Percentiles rank a stretch among this genome's conserved stretches.
Conservation (phyloP, 2,797 vertebrate species). For the Macropus fuliginosus region DNA sequence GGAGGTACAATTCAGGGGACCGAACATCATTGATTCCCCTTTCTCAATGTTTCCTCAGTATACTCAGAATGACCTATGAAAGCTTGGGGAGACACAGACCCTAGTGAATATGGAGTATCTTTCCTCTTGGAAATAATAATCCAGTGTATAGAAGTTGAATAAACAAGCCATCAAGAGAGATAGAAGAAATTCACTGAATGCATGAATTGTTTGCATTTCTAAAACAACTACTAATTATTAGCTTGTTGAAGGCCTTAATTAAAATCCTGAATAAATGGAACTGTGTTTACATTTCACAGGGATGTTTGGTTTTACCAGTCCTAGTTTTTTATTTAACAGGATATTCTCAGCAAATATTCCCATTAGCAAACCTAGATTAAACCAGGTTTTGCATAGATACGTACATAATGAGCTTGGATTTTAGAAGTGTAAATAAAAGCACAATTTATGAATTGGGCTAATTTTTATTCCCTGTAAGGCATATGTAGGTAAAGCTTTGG, state of each 20-base stretch:
- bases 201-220: not conserved
- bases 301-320: slow-evolving; percentile 50
- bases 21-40: not conserved
- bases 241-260: slow-evolving; percentile 39
- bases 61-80: not conserved
- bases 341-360: slow-evolving; percentile 56
- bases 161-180: not conserved
- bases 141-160: not conserved
- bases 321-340: not conserved
- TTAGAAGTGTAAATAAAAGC: slow-evolving; percentile 37
- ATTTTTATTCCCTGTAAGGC: not conserved
- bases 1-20: slow-evolving; percentile 22
- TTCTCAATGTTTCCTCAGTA: not conserved
- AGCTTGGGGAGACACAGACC: not conserved
- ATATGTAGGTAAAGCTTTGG: not conserved
- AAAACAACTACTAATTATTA: slow-evolving; percentile 31
- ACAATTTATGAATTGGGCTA: not conserved
- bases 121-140: not conserved
- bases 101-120: not conserved
- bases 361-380: slow-evolving; percentile 50
- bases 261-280: slow-evolving; percentile 18
- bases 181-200: not conserved
- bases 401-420: slow-evolving; percentile 58
- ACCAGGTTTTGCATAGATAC: slow-evolving; percentile 28
- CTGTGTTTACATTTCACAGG: slow-evolving; percentile 47